Evolutionary conservation across 2,113 vertebrate genomes (phyloP).

Genomic region (Peromyscus californicus): DNA sequence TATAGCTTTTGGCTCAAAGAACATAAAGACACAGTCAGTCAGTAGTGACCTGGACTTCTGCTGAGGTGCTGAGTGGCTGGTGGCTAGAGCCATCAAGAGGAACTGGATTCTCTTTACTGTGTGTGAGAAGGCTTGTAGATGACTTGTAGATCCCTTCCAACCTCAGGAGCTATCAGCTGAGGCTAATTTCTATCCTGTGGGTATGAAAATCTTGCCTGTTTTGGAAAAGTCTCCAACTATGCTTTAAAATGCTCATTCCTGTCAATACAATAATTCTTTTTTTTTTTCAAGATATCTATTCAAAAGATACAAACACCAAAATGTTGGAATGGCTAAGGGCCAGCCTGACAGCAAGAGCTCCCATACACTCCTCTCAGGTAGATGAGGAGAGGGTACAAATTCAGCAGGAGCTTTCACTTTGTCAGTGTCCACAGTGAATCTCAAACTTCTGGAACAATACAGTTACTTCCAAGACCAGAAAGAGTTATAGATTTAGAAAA

Average conservation of each 20-base stretch:
- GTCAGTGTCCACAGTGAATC: neutral
- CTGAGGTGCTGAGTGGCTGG: neutral
- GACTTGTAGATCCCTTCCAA: neutral
- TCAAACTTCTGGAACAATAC: neutral
- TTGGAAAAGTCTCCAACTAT: neutral
- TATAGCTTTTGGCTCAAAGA: conserved; percentile 39
- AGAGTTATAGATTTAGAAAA: neutral
- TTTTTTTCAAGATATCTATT: neutral
- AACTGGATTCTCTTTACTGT: neutral
- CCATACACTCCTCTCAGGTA: neutral
- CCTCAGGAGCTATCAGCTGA: neutral
- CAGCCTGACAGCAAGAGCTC: neutral
- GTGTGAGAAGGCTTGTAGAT: neutral
- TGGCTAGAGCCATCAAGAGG: neutral
- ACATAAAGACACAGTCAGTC: neutral
- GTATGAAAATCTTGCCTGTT: neutral
- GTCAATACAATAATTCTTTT: neutral
- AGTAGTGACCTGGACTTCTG: neutral
- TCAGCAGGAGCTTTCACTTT: neutral
- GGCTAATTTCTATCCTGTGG: neutral
- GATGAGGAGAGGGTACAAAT: neutral
- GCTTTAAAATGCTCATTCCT: neutral
- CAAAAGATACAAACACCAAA: neutral
- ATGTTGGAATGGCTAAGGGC: neutral
- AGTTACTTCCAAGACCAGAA: neutral